Base-by-base conservation (phyloP, 2,113 vertebrate species). In the Pyxicephalus adspersus region DNA sequence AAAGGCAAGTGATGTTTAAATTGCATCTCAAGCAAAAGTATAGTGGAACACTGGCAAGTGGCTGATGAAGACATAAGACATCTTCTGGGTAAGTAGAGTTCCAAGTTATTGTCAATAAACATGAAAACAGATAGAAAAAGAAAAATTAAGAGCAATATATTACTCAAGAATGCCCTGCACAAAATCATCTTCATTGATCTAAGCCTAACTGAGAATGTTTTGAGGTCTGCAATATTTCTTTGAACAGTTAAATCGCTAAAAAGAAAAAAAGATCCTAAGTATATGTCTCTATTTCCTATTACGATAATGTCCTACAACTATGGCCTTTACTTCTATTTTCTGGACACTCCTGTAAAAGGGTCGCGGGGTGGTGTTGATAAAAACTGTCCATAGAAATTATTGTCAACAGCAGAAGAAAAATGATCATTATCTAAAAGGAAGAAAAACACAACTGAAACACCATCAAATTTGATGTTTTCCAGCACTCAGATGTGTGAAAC, bases 351-450 rank as follows among this genome's bases (percentile, higher is more conserved):
- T 51, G 31, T 63, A 76, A 61, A 11, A 64, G 73, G 58, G 58
- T 64, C 58, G 61, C 57, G 45, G 9, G 34, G 31, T 51, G 73
- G 57, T 76, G 38, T 13, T 45, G 29, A 63, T 63, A 61, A 15
- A 75, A 75, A 63, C 73, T 18, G 16, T 63, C 73, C 63, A 45
- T 63, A 63, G 57, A 64, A 63, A 64, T 63, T 76, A 76, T 64
- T 76, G 57, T 76, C 73, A 76, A 64, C 34, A 76, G 58, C 58
- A 28, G 38, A 25, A 64, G 26, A 76, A 64, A 50, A 73, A 60
- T 63, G 57, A n/a, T 76, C 31, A 64, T 76, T 61, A 64, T 51
- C 63, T 61, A 20, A 16, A 34, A 64, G 29, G n/a, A 9, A 61
- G 31, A 38, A 22, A 11, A 61, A 28, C 72, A 19, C 57, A 63